These are phyloP conservation scores for Cataglyphis livida DNA, from an alignment of 2,888 invertebrate genomes.

Conservation along the genomic window DNA sequence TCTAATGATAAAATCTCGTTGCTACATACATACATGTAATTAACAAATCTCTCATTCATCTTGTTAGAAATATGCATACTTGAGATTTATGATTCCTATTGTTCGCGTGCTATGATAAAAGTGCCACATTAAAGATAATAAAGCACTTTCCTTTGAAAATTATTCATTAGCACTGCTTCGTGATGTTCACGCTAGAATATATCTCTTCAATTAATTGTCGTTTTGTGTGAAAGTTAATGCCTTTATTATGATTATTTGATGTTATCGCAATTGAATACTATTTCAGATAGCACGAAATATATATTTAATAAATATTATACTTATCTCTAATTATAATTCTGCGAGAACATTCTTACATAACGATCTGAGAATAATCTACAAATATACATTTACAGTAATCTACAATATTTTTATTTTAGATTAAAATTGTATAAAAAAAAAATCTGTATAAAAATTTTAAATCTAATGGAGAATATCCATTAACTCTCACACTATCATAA, in stretches of 20 bases:
- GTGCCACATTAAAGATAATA: conserved; percentile 9
- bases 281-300: background rate
- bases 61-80: background rate
- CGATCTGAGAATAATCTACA: background rate
- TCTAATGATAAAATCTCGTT: background rate
- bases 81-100: background rate
- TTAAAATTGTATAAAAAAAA: background rate
- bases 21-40: background rate
- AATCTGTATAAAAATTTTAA: background rate
- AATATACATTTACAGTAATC: background rate
- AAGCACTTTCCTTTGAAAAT: conserved; percentile 3
- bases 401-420: background rate
- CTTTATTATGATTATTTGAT: background rate
- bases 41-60: background rate
- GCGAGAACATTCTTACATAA: background rate
- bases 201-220: background rate
- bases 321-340: background rate
- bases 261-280: background rate
- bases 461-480: conserved; percentile 4
- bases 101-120: background rate
- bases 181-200: background rate
- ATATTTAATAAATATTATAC: conserved; percentile 4
- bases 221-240: background rate
- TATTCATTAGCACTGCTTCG: conserved; percentile 6
- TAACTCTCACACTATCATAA: background rate